Base-by-base conservation (phyloP, 1,140 invertebrate genomes). In the Delia radicum region DNA sequence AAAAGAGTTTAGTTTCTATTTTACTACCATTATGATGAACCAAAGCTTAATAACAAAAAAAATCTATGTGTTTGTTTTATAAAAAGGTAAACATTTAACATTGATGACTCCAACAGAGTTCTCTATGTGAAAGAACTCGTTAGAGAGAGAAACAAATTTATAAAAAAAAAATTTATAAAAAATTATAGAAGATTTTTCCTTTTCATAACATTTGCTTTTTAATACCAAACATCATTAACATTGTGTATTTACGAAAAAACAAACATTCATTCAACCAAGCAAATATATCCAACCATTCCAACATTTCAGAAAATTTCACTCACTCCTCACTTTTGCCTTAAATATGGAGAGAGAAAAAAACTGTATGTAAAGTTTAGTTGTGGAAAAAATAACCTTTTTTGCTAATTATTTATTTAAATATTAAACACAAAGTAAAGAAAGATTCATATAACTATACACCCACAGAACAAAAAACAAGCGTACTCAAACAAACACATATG, bases 351-450 rank as follows among this genome's bases (percentile, higher is more conserved):
- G n/a, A n/a, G n/a, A n/a, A n/a, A n/a, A n/a, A n/a, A n/a, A n/a
- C n/a, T n/a, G n/a, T n/a, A n/a, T 65, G 21, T 37, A n/a, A 7
- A 29, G n/a, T 13, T 24, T 29, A 71, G 42, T n/a, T 18, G 27
- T 48, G 10, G 12, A 55, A 37, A 67, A 27, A 73, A 74, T 75
- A 67, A 73, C 81, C 82, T 81, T 84, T 84, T 84, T 83, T 82
- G 81, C 83, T 84, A 84, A 84, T 84, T 85, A 85, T 85, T 85
- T 85, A 85, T 84, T 85, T 84, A 85, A 84, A 84, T 83, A 85
- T 83, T 85, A 85, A 84, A 84, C 81, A 84, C 74, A 77, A 69
- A 37, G 65, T 69, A 69, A 69, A 69, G 21, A 55, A 55, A 55
- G 48, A 55, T 21, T 18, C 48, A 55, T 21, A 55, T 18, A 55